Conservation (phyloP, 2,113 vertebrate genomes). For the Rousettus leschenaultii region DNA sequence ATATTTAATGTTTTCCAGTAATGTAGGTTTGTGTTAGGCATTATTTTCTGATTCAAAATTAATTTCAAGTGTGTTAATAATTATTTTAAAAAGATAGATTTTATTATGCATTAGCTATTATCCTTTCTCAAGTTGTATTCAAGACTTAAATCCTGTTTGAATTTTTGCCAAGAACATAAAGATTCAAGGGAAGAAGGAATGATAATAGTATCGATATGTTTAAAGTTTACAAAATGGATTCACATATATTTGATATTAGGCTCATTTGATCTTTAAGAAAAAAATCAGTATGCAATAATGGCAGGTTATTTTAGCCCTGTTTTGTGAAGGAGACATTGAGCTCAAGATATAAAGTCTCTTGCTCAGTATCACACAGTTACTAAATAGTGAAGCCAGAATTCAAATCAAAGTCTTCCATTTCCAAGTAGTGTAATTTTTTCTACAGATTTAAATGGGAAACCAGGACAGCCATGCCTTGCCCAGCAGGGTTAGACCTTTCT, state of each 20-base stretch:
- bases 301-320: not conserved
- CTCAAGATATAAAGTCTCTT: not conserved
- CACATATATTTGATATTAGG: not conserved
- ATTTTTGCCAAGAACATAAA: not conserved
- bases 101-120: not conserved
- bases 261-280: not conserved
- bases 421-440: not conserved
- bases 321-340: not conserved
- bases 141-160: not conserved
- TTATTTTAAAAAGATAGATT: not conserved
- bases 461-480: not conserved
- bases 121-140: not conserved
- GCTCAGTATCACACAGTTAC: not conserved
- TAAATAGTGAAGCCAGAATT: not conserved
- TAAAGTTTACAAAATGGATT: not conserved
- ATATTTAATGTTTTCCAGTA: not conserved
- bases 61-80: not conserved
- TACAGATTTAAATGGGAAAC: not conserved
- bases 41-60: slow-evolving; percentile 15
- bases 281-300: not conserved
- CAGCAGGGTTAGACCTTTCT: not conserved
- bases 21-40: not conserved
- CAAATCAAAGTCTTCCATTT: not conserved
- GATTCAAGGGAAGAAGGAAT: not conserved
- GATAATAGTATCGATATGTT: not conserved